phyloP scores from a whole-genome alignment of 2,797 vertebrate genomes.

The Chrysocyon brachyurus region DNA sequence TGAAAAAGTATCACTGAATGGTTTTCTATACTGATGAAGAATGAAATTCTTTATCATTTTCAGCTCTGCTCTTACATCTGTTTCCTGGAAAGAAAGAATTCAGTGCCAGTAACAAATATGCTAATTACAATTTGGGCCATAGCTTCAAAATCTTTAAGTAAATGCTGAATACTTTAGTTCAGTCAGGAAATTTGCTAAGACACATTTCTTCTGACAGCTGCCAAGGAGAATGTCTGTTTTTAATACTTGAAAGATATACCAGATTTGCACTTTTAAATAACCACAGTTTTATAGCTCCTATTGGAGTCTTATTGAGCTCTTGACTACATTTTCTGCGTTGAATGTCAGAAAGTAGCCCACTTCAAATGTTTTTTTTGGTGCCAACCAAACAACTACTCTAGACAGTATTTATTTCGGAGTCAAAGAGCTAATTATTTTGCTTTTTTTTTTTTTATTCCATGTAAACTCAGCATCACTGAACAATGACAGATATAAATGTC shows the following conservation, averaged over 20 bases:
- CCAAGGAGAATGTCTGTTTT: conserved; percentile 90
- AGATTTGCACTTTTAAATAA: conserved; percentile 90
- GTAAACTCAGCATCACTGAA: conserved; percentile 52
- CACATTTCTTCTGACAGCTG: conserved; percentile 88
- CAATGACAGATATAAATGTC: neutral
- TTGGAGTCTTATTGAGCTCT: conserved; percentile 73
- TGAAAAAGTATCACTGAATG: conserved; percentile 65
- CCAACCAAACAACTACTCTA: conserved; percentile 61
- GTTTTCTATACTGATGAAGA: conserved; percentile 79
- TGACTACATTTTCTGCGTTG: conserved; percentile 70
- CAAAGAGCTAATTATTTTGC: conserved; percentile 69
- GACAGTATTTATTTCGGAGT: conserved; percentile 62
- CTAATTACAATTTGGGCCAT: conserved; percentile 88
- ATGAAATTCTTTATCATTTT: conserved; percentile 84
- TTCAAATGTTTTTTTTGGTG: conserved; percentile 72
- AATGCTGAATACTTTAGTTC: conserved; percentile 87
- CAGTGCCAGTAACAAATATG: conserved; percentile 87
- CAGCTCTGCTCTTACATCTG: conserved; percentile 83
- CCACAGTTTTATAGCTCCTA: conserved; percentile 87
- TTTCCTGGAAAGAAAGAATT: conserved; percentile 84
- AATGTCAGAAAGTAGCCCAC: conserved; percentile 79
- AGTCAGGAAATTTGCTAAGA: conserved; percentile 90
- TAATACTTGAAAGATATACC: conserved; percentile 90
- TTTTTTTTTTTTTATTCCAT: conserved; percentile 11
- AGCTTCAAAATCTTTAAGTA: conserved; percentile 88